A percentile compares a stretch with the other conserved stretches of the same genome.
Evolutionary conservation across 92 coral and sea anemone species (phyloP).

Genomic region (Umimayanthus chanpuru): DNA sequence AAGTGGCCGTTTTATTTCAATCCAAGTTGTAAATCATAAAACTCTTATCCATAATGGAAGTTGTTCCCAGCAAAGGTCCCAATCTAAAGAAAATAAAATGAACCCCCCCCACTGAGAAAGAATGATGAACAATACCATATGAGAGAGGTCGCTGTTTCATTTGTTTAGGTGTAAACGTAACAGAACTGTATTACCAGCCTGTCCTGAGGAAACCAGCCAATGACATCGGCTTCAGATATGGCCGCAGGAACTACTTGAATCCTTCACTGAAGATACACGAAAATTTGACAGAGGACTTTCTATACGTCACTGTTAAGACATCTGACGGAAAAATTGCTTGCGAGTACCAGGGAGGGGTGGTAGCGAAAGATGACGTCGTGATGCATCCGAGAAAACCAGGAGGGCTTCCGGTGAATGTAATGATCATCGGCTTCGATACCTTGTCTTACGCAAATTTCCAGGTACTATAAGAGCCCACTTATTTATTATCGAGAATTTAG

Average conservation of each 20-base stretch:
- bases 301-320: constrained; percentile 42
- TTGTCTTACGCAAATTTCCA: constrained; percentile 48
- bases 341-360: constrained; percentile 39
- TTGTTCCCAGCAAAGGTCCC: too few species aligned
- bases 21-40: too few species aligned
- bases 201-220: constrained; percentile 55
- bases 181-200: constrained; percentile 35
- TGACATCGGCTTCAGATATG: constrained; percentile 62
- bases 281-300: constrained; percentile 39
- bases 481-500: too few species aligned
- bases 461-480: neutral
- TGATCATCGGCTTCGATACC: constrained; percentile 52
- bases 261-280: neutral
- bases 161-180: constrained; percentile 36
- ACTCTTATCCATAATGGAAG: too few species aligned
- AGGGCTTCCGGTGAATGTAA: constrained; percentile 33
- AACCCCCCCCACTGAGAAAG: too few species aligned
- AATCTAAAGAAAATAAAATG: too few species aligned
- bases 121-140: too few species aligned
- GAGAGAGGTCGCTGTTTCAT: too few species aligned
- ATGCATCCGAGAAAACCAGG: constrained; percentile 37
- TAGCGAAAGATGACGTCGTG: constrained; percentile 45
- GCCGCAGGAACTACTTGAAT: neutral
- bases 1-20: too few species aligned
- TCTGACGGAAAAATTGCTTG: constrained; percentile 26